Evolutionary conservation across 2,888 invertebrate genomes (phyloP).

Genomic region (Idaea straminata): DNA sequence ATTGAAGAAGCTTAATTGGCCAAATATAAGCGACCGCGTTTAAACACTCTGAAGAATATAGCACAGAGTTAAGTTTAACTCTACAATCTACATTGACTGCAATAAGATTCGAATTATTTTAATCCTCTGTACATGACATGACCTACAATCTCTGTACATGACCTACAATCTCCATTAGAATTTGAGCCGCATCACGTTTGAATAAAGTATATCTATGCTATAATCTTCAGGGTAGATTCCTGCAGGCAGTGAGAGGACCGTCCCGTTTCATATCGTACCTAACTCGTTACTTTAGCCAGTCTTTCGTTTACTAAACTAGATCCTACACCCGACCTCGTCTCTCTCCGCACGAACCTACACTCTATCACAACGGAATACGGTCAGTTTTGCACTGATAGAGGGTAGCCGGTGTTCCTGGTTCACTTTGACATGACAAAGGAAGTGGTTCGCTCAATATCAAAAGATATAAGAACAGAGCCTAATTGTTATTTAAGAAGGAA

Average conservation of each 20-base stretch:
- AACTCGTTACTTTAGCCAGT: slow-evolving; percentile 73
- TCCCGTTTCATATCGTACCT: slow-evolving; percentile 38
- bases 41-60: background rate
- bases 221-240: background rate
- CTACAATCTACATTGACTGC: background rate
- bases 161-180: background rate
- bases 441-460: background rate
- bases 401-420: background rate
- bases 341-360: slow-evolving; percentile 14
- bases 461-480: background rate
- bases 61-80: background rate
- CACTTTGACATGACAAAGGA: background rate
- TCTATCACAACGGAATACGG: slow-evolving; percentile 10
- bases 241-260: slow-evolving; percentile 18
- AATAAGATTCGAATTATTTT: background rate
- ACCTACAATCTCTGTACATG: background rate
- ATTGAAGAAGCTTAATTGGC: slow-evolving; percentile 1
- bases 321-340: slow-evolving; percentile 17
- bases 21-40: slow-evolving; percentile 3
- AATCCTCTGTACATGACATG: no score
- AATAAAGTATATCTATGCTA: background rate
- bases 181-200: background rate
- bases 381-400: slow-evolving; percentile 4
- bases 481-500: background rate
- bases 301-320: slow-evolving; percentile 75